A percentile compares a stretch with the other conserved stretches of the same genome.
Evolutionary conservation across 2,113 vertebrate genomes (phyloP).

Genomic region (Castor canadensis): DNA sequence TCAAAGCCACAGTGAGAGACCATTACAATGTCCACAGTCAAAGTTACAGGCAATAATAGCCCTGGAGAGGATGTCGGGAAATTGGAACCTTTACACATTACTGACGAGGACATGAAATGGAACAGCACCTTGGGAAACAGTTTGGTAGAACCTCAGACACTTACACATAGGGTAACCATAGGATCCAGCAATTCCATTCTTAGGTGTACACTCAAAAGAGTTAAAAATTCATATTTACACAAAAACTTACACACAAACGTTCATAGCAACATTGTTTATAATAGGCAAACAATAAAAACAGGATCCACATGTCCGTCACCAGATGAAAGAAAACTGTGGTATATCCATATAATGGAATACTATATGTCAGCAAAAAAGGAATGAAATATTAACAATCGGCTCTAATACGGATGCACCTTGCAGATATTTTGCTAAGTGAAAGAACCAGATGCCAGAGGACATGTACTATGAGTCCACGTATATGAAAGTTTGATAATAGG

Average conservation of each 20-base stretch:
- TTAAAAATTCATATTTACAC: not conserved
- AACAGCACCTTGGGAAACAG: not conserved
- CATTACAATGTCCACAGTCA: no score
- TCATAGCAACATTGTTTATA: not conserved
- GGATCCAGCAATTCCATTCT: not conserved
- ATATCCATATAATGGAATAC: no score
- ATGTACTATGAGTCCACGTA: not conserved
- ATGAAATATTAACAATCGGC: fast-evolving
- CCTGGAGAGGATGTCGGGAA: not conserved
- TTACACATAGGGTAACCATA: no score
- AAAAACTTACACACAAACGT: no score
- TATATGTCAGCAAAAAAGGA: not conserved
- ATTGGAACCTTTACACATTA: no score
- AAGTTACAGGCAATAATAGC: no score
- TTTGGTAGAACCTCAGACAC: not conserved
- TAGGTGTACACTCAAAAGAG: not conserved
- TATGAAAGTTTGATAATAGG: no score
- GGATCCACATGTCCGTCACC: no score
- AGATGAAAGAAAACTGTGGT: not conserved
- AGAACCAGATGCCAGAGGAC: not conserved
- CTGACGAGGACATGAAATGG: not conserved
- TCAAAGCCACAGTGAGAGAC: no score
- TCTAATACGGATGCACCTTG: not conserved
- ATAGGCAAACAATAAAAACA: not conserved
- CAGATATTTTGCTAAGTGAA: not conserved